Evolutionary conservation across 1,140 invertebrate species (phyloP), one percentile per base, ranked within the genome.

Genomic region (Trichogramma pretiosum): DNA sequence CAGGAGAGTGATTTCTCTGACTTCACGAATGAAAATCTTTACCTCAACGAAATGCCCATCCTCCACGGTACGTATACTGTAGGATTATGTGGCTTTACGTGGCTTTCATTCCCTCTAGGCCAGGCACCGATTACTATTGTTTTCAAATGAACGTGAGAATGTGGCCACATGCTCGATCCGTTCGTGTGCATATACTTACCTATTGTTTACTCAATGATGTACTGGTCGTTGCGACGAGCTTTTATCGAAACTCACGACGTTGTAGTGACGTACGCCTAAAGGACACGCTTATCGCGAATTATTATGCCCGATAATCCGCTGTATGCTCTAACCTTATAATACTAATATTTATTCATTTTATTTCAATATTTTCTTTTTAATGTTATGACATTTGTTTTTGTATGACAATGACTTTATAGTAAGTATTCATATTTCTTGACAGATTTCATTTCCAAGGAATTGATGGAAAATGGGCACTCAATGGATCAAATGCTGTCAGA

Each of bases 31-130:
- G 67, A 68, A 43, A 60, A 47, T 19, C 68, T 72, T 26, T 65
- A 68, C 57, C 60, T 72, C 7, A 70, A 67, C 32, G 68, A 68
- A 59, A 61, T 70, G 46, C 57, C 62, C 50, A 67, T 65, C 23
- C 65, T 72, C 19, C 67, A 72, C 54, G 69, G 69, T 70, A 59
- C 40, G 64, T 56, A 42, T 23, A 46, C 28, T 17, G 2, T 24
- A 17, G 37, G 4, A 5, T 39, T n/a, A 14, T 13, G 14, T 22
- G 17, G 10, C 13, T 39, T 11, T 9, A 14, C 13, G 8, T 14
- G n/a, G 5, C 17, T 7, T 36, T 14, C 17, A 36, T 36, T 18
- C 9, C 9, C 35, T 36, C 14, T 36, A 7, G 9, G 9, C 18
- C 9, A 36, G 9, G 24, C 24, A 11, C 11, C 11, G 24, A 11